phyloP scores from a whole-genome alignment of 2,113 vertebrate species.

The Columba livia region DNA sequence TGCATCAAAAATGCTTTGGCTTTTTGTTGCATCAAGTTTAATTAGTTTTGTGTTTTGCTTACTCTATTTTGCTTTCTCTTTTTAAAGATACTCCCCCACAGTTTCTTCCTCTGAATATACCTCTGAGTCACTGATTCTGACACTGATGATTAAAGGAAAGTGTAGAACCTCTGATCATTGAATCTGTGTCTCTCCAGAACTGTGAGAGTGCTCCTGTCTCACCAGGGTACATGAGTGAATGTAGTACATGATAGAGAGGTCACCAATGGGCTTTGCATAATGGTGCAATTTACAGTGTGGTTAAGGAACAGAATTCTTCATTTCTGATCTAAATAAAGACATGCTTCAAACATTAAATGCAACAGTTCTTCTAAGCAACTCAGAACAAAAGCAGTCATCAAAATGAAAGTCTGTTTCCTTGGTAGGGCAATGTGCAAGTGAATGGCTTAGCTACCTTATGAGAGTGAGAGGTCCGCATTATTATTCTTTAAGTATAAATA shows the following conservation, averaged over 20 bases:
- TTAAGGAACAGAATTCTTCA: neutral
- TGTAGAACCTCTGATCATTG: neutral
- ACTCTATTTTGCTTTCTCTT: slow-evolving; percentile 64
- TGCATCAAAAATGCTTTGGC: slow-evolving; percentile 72
- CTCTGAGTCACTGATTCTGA: slow-evolving; percentile 27
- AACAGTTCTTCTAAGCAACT: neutral
- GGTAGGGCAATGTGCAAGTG: neutral
- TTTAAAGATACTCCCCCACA: slow-evolving; percentile 30
- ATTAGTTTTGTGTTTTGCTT: slow-evolving; percentile 79
- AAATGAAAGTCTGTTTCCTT: neutral
- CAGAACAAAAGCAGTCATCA: neutral
- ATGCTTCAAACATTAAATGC: neutral
- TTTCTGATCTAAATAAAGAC: neutral
- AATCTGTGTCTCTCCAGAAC: neutral
- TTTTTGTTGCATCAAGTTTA: slow-evolving; percentile 78
- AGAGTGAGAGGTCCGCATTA: accelerated
- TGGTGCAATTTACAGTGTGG: neutral
- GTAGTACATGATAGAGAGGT: neutral
- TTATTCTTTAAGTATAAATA: neutral
- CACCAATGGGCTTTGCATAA: neutral
- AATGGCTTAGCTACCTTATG: neutral
- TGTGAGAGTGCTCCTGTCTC: neutral
- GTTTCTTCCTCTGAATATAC: slow-evolving; percentile 46
- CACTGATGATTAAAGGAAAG: neutral
- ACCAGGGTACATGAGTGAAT: neutral